Conservation (phyloP, 64 coral and sea anemone species). For the Stichodactyla helianthus region DNA sequence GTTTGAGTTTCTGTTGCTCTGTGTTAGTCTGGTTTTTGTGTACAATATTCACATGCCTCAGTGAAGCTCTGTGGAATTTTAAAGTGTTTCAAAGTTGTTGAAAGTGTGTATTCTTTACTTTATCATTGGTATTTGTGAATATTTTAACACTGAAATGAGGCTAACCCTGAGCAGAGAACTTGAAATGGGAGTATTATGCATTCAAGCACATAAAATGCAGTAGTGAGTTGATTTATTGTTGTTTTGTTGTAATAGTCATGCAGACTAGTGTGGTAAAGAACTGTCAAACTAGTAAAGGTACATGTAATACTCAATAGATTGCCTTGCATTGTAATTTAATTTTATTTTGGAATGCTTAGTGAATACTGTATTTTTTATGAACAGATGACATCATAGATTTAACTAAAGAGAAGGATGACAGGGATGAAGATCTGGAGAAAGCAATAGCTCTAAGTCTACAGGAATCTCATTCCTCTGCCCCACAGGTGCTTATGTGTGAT, state of each 20-base stretch:
- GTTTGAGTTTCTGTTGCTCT: no score
- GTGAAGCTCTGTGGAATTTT: no score
- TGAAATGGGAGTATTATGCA: no score
- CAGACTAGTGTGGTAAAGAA: constrained; percentile 4
- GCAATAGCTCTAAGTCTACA: constrained; percentile 86
- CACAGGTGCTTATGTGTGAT: constrained; percentile 44
- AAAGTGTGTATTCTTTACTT: no score
- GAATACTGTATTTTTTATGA: background rate
- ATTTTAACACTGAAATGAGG: no score
- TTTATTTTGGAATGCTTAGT: background rate
- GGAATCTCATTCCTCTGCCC: constrained; percentile 32
- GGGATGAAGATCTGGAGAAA: constrained; percentile 79
- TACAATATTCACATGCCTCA: no score
- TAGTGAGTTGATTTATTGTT: no score
- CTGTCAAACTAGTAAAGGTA: background rate
- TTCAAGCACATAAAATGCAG: no score
- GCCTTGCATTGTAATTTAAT: background rate
- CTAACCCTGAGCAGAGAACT: no score
- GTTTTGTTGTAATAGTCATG: background rate
- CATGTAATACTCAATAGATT: background rate
- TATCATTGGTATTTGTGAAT: no score
- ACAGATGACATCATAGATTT: constrained; percentile 86
- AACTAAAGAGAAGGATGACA: constrained; percentile 80
- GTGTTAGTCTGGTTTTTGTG: no score
- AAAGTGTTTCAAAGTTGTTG: no score